These are phyloP conservation scores for Athrips mouffetella DNA, from an alignment of 2,888 invertebrate genomes.

Conservation along the genomic window DNA sequence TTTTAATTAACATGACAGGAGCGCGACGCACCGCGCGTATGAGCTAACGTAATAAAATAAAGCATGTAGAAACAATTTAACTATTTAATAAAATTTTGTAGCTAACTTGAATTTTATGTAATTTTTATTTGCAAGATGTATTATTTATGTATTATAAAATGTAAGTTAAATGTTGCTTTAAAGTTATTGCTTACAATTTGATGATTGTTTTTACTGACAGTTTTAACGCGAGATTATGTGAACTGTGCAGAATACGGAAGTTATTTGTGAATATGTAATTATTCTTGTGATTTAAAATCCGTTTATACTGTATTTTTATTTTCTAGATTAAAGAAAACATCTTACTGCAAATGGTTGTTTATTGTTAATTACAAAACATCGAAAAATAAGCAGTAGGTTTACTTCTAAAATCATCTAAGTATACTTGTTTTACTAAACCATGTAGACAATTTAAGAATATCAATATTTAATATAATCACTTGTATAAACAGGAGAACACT, in stretches of 20 bases:
- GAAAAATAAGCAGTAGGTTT: no score
- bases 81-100: conserved; percentile 68
- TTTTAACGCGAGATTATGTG: conserved; percentile 63
- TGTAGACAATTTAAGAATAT: no score
- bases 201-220: conserved; percentile 68
- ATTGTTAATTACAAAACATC: conserved; percentile 25
- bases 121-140: conserved; percentile 75
- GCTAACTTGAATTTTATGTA: conserved; percentile 76
- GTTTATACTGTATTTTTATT: conserved; percentile 78
- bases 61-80: conserved; percentile 70
- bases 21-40: conserved; percentile 38
- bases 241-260: conserved; percentile 61
- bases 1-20: conserved; percentile 43
- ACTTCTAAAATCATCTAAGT: not conserved
- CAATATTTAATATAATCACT: no score
- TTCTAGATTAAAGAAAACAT: conserved; percentile 77
- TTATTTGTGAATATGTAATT: conserved; percentile 79
- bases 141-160: conserved; percentile 76
- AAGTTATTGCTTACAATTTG: conserved; percentile 69
- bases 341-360: conserved; percentile 60
- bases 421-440: not conserved
- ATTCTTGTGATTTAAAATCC: conserved; percentile 78
- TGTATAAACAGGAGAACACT: no score
- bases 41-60: conserved; percentile 49
- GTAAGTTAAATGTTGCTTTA: conserved; percentile 77